Percentiles rank a stretch among this genome's conserved stretches.
Conservation (phyloP, 1,140 invertebrate species). For the Dendroctonus valens region DNA sequence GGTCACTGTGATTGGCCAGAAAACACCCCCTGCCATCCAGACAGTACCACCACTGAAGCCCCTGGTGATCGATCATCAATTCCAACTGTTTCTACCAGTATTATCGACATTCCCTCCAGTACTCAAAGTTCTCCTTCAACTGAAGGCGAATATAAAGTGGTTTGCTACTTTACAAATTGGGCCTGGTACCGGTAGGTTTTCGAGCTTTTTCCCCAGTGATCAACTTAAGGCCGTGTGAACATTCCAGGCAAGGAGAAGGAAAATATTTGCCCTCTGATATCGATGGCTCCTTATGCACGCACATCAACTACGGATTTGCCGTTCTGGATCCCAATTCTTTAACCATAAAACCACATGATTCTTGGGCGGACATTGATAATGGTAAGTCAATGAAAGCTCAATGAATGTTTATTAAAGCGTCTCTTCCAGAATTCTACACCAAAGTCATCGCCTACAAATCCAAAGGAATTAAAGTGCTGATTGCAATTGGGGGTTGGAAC, state of each 20-base stretch:
- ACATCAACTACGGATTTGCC: slow-evolving; percentile 73
- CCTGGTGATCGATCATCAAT: slow-evolving; percentile 12
- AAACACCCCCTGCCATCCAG: slow-evolving; percentile 60
- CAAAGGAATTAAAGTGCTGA: slow-evolving; percentile 64
- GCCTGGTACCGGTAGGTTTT: slow-evolving; percentile 63
- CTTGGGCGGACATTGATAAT: slow-evolving; percentile 67
- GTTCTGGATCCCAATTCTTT: slow-evolving; percentile 58
- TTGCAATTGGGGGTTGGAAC: slow-evolving; percentile 73
- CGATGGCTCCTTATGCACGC: slow-evolving; percentile 66
- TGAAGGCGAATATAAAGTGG: slow-evolving; percentile 58
- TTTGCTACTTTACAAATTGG: slow-evolving; percentile 78
- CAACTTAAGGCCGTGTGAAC: slow-evolving; percentile 6
- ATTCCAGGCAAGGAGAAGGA: slow-evolving; percentile 58
- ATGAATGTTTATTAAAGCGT: background rate
- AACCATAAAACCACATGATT: slow-evolving; percentile 61
- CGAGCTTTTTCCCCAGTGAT: background rate
- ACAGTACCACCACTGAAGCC: slow-evolving; percentile 37
- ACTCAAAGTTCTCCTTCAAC: background rate
- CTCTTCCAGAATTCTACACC: slow-evolving; percentile 58
- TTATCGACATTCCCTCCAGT: slow-evolving; percentile 13
- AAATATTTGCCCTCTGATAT: slow-evolving; percentile 67
- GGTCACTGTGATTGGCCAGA: slow-evolving; percentile 78
- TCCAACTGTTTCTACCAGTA: background rate
- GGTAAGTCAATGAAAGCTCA: slow-evolving; percentile 46
- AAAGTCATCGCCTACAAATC: slow-evolving; percentile 52